Evolutionary conservation across 2,113 vertebrate species (phyloP).

Genomic region (Callithrix jacchus): DNA sequence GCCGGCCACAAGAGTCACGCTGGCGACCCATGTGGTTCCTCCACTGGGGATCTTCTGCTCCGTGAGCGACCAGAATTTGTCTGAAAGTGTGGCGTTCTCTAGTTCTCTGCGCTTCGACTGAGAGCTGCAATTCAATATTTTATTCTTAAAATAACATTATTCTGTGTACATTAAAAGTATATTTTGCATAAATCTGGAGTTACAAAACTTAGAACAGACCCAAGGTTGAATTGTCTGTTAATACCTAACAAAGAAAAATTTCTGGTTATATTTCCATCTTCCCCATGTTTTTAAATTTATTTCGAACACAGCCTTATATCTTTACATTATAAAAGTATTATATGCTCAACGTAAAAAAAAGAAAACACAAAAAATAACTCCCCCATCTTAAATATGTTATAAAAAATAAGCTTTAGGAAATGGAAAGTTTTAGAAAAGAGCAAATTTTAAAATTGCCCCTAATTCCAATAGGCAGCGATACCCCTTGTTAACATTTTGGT

Average conservation of each 20-base stretch:
- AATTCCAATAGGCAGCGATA: neutral
- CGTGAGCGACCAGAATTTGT: too few species aligned
- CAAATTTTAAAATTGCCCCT: neutral
- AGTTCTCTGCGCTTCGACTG: too few species aligned
- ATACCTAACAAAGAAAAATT: constrained; percentile 18
- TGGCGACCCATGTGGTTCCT: too few species aligned
- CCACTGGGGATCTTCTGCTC: too few species aligned
- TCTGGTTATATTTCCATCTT: neutral
- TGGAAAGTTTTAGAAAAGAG: neutral
- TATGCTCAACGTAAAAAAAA: neutral
- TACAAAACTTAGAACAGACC: neutral
- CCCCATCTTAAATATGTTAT: neutral
- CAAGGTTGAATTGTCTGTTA: constrained; percentile 24
- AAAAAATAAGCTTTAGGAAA: neutral
- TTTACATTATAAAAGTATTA: neutral
- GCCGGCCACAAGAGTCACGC: too few species aligned
- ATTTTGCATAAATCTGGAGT: constrained; percentile 12
- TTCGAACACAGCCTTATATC: neutral
- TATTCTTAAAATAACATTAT: neutral
- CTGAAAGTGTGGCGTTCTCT: too few species aligned
- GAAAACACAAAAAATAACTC: neutral
- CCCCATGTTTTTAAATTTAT: neutral
- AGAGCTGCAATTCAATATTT: too few species aligned
- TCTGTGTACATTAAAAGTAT: neutral
- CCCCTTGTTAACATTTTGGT: neutral